Percentiles rank a stretch among this genome's conserved stretches.
phyloP scores from a whole-genome alignment of 2,797 vertebrate species.

The Varecia variegata region DNA sequence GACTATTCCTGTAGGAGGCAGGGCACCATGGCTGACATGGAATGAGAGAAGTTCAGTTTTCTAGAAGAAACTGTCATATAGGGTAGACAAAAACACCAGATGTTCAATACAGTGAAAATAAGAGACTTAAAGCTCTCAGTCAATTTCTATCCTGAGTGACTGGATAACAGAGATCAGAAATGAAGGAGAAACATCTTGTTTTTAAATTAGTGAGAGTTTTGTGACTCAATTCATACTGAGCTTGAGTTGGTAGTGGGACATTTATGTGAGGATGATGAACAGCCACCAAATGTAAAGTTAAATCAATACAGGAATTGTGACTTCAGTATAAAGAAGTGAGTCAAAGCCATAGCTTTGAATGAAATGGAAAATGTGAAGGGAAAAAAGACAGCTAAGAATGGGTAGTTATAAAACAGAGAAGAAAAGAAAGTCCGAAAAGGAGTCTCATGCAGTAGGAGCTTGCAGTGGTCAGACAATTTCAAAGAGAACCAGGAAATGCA shows the following conservation, averaged over 20 bases:
- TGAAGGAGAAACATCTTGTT: not conserved
- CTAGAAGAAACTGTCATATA: not conserved
- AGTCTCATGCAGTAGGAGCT: not conserved
- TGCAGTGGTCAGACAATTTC: not conserved
- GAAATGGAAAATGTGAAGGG: not conserved
- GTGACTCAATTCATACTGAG: not conserved
- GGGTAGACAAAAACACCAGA: not conserved
- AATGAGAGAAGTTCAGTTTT: not conserved
- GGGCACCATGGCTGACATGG: not conserved
- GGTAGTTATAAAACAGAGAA: not conserved
- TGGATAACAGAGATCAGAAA: conserved; percentile 8
- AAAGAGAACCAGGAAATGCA: not conserved
- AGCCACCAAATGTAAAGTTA: not conserved
- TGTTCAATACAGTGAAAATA: not conserved
- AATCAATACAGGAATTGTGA: not conserved
- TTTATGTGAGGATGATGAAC: not conserved
- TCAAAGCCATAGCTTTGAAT: not conserved
- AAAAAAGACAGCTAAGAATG: not conserved
- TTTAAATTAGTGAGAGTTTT: not conserved
- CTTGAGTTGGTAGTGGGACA: not conserved
- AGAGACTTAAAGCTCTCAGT: not conserved
- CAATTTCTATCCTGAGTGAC: not conserved
- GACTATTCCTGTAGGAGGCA: not conserved
- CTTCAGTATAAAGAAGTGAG: not conserved
- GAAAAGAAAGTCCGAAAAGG: not conserved